Evolutionary conservation across 2,797 vertebrate genomes (phyloP).

Genomic region (Jordanella pulchra): DNA sequence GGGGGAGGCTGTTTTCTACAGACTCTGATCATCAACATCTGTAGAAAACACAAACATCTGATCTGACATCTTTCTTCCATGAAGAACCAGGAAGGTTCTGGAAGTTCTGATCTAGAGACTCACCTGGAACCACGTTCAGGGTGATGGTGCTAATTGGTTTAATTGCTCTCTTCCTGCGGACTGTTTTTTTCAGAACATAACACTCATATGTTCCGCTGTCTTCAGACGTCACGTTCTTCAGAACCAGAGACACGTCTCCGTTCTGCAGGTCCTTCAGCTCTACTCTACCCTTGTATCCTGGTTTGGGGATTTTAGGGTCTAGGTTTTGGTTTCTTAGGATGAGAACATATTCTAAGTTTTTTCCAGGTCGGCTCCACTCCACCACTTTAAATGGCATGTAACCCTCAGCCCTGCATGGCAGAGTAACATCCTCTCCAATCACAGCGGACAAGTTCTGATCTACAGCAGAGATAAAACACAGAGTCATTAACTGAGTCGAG

Average conservation of each 20-base stretch:
- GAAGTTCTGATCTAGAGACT: neutral
- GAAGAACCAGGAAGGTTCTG: neutral
- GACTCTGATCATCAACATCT: too few species aligned
- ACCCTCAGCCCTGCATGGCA: too few species aligned
- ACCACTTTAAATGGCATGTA: too few species aligned
- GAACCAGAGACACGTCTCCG: neutral
- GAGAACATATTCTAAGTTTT: too few species aligned
- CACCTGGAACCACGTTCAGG: neutral
- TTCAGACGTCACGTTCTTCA: neutral
- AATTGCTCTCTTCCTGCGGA: rapidly evolving
- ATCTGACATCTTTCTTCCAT: neutral
- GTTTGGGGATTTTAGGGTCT: too few species aligned
- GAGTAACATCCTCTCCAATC: too few species aligned
- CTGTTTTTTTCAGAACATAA: neutral
- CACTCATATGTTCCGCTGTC: neutral
- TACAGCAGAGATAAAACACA: too few species aligned
- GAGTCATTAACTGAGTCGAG: too few species aligned
- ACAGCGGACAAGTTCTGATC: too few species aligned
- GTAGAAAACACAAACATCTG: neutral
- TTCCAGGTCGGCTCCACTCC: too few species aligned
- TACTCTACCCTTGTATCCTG: neutral
- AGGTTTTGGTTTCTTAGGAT: too few species aligned
- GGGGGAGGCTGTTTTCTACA: too few species aligned
- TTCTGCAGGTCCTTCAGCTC: neutral
- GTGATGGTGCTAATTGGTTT: neutral